Percentiles rank a stretch among this genome's conserved stretches.
These are phyloP conservation scores for Melanogrammus aeglefinus DNA, from an alignment of 2,797 vertebrate species.

Conservation along the genomic window DNA sequence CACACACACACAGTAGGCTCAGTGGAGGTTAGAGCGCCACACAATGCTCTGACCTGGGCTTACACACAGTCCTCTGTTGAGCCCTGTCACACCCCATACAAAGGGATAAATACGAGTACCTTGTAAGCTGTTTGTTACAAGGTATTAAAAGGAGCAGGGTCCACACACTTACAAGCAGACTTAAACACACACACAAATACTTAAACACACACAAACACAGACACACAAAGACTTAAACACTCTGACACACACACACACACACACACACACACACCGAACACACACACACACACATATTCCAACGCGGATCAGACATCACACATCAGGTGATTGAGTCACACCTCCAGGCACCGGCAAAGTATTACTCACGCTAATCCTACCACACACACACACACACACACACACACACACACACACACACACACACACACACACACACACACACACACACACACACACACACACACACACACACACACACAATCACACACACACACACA, in stretches of 20 bases:
- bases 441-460: neutral
- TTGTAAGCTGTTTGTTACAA: neutral
- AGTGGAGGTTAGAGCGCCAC: no score
- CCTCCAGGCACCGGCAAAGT: slow-evolving; percentile 64
- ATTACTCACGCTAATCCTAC: slow-evolving; percentile 57
- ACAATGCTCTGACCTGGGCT: no score
- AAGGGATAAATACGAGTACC: neutral
- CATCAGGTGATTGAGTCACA: slow-evolving; percentile 74
- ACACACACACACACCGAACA: neutral
- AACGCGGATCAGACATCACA: slow-evolving; percentile 49
- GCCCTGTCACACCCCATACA: neutral
- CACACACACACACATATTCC: slow-evolving; percentile 28
- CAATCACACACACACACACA: slow-evolving; percentile 18
- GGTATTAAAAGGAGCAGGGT: slow-evolving; percentile 34
- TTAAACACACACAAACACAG: neutral
- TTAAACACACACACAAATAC: slow-evolving; percentile 14
- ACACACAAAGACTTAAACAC: no score
- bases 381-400: slow-evolving; percentile 18
- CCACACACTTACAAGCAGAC: slow-evolving; percentile 44
- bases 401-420: slow-evolving; percentile 8
- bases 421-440: neutral
- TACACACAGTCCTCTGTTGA: neutral
- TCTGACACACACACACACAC: no score
- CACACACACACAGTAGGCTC: no score
- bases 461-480: slow-evolving; percentile 13